Evolutionary conservation across 2,888 invertebrate genomes (phyloP).

Genomic region (Lasioglossum oenotherae): DNA sequence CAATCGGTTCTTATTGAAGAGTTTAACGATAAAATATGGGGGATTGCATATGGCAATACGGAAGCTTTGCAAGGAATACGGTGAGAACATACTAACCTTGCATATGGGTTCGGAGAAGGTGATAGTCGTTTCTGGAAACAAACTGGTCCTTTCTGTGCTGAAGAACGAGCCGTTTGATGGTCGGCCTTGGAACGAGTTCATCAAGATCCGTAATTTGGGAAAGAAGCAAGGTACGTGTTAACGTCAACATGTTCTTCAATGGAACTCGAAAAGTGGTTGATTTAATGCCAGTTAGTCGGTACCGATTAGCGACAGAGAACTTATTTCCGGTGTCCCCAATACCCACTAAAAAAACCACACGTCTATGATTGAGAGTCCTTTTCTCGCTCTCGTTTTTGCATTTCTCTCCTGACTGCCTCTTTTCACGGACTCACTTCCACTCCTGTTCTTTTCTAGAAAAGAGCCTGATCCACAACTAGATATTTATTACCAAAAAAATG

Average conservation of each 20-base stretch:
- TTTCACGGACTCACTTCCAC: too few relatives aligned
- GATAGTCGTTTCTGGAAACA: slow-evolving; percentile 85
- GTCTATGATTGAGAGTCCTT: too few relatives aligned
- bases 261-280: background rate
- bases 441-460: too few relatives aligned
- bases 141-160: slow-evolving; percentile 86
- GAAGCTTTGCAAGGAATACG: slow-evolving; percentile 74
- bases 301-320: background rate
- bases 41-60: slow-evolving; percentile 76
- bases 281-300: background rate
- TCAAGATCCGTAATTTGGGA: slow-evolving; percentile 88
- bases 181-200: slow-evolving; percentile 88
- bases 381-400: too few relatives aligned
- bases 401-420: too few relatives aligned
- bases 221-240: slow-evolving; percentile 85
- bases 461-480: too few relatives aligned
- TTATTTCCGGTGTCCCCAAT: too few relatives aligned
- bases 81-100: slow-evolving; percentile 75
- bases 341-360: too few relatives aligned
- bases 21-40: slow-evolving; percentile 68
- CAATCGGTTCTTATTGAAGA: slow-evolving; percentile 68
- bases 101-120: slow-evolving; percentile 68
- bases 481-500: too few relatives aligned
- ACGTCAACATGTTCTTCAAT: background rate
- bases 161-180: slow-evolving; percentile 87